Evolutionary conservation across 2,113 vertebrate species (phyloP), one percentile per base, ranked within the genome.

Genomic region (Indicator maculatus): DNA sequence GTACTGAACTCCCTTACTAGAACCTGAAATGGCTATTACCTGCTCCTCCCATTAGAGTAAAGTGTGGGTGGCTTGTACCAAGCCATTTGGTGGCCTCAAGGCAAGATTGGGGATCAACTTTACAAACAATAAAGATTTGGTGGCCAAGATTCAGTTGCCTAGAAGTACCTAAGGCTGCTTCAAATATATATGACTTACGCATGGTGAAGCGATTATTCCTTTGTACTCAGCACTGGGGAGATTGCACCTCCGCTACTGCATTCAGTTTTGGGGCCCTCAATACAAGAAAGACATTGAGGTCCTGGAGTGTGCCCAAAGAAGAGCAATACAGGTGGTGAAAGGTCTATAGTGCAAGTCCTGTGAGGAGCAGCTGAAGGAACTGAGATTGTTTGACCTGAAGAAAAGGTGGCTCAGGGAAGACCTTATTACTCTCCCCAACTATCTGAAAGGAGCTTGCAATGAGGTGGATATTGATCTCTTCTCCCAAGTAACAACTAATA

Each of bases 241-340:
- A 11, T 5, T 2, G 1, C 8, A 23, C 8, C 5, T 77, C 0
- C 0, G 36, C 12, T 23, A 12, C 41, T 36, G 41, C 45, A 27
- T 27, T 58, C 41, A 4, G 9, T 59, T 65, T 65, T n/a, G 26
- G 8, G 31, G 6, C 8, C 26, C 27, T 61, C 63, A 61, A 10
- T 28, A 31, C 41, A 52, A 28, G 30, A 41, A 18, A 11, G 36
- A 36, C 36, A 36, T 36, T 36, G 36, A 36, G 36, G 36, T 36
- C 36, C 36, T 66, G 26, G 20, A 65, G 3, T 0, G 0, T 1
- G 1, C 53, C 7, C 23, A 55, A 2, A 60, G 59, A 58, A 69
- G 16, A 1, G 17, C 44, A 78, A n/a, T 0, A 0, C 38, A 73
- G 31, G 26, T 73, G 27, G 17, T 45, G 44, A 45, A 17, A 45